Conservation (phyloP, 2,797 vertebrate genomes). For the Argyrosomus regius region DNA sequence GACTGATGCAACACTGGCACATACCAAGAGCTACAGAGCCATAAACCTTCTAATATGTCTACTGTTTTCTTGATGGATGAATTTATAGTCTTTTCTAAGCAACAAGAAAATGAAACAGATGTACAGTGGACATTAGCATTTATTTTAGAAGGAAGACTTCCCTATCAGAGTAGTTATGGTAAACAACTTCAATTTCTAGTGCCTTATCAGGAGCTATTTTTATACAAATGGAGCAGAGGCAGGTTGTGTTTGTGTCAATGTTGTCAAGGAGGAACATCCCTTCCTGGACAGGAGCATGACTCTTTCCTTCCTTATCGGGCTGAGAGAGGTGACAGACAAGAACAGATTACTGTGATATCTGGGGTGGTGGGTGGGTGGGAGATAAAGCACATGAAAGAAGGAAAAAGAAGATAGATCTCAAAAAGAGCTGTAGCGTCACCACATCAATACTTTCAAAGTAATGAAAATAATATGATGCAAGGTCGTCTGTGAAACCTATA, state of each 20-base stretch:
- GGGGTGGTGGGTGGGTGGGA: conserved; percentile 20
- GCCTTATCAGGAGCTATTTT: conserved; percentile 65
- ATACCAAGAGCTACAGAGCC: conserved; percentile 26
- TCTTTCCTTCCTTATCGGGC: conserved; percentile 67
- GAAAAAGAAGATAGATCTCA: conserved; percentile 34
- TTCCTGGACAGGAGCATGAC: conserved; percentile 65
- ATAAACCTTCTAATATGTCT: conserved; percentile 29
- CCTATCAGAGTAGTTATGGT: conserved; percentile 38
- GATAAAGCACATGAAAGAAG: conserved; percentile 36
- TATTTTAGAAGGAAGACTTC: conserved; percentile 40
- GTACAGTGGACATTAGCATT: conserved; percentile 39
- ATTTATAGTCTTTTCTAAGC: conserved; percentile 18
- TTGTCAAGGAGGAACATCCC: conserved; percentile 69
- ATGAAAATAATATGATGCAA: conserved; percentile 16
- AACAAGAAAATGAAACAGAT: conserved; percentile 12
- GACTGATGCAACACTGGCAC: not conserved
- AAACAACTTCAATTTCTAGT: conserved; percentile 54
- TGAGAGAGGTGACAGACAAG: conserved; percentile 71
- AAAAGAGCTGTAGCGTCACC: conserved; percentile 28
- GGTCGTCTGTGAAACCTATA: conserved; percentile 9
- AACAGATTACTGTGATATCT: conserved; percentile 69
- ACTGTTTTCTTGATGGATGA: conserved; percentile 2
- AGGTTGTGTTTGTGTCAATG: conserved; percentile 65
- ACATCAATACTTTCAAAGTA: conserved; percentile 29
- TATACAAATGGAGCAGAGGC: conserved; percentile 53